These are phyloP conservation scores for Aegithalos caudatus DNA, from an alignment of 2,113 vertebrate species.

Conservation along the genomic window DNA sequence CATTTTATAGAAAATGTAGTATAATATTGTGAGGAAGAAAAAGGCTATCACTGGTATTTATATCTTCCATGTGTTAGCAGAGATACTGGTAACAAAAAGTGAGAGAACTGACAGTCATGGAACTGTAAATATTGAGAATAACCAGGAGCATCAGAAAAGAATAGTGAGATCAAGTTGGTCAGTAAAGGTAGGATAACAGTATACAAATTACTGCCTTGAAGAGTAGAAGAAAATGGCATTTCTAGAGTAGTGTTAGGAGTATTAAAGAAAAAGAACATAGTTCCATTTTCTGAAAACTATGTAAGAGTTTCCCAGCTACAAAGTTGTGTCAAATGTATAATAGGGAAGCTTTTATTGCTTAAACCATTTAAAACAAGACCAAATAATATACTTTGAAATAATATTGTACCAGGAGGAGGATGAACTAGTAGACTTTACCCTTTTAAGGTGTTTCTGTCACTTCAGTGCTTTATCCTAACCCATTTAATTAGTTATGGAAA, in stretches of 20 bases:
- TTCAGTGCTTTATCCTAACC: neutral
- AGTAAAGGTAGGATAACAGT: neutral
- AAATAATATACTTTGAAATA: neutral
- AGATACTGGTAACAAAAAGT: neutral
- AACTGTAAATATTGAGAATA: neutral
- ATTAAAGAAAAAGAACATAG: neutral
- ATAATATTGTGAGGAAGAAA: neutral
- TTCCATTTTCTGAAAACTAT: neutral
- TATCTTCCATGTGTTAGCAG: neutral
- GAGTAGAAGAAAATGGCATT: neutral
- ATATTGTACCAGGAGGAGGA: neutral
- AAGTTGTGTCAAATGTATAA: neutral
- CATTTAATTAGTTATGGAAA: slow-evolving; percentile 17
- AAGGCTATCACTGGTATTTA: neutral
- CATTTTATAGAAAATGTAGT: neutral
- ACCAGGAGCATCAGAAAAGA: neutral
- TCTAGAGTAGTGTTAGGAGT: neutral
- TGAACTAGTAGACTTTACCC: neutral
- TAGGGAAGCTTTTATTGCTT: neutral
- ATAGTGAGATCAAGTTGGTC: neutral
- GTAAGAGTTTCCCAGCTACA: neutral
- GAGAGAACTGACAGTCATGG: neutral
- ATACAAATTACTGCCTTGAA: neutral
- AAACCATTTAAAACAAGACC: neutral
- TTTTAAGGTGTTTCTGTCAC: neutral